Percentiles rank a stretch among this genome's conserved stretches.
Conservation (phyloP, 2,113 vertebrate species). For the Oncorhynchus keta region DNA sequence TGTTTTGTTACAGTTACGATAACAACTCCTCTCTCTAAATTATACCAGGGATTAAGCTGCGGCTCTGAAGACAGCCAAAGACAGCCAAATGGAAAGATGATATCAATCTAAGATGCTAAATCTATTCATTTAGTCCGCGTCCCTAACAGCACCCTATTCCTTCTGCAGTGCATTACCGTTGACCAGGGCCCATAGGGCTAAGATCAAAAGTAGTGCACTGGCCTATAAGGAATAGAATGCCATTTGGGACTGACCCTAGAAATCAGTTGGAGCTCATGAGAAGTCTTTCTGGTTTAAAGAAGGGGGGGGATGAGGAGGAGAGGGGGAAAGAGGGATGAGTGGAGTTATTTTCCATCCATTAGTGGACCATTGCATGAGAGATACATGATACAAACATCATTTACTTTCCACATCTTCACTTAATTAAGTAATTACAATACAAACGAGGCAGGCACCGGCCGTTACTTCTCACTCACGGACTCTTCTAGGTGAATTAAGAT, state of each 20-base stretch:
- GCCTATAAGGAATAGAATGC: too few species aligned
- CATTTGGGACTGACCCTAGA: neutral
- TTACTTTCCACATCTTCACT: constrained; percentile 69
- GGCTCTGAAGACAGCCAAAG: constrained; percentile 37
- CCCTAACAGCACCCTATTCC: too few species aligned
- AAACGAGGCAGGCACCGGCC: constrained; percentile 48
- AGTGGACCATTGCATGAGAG: constrained; percentile 58
- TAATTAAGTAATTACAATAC: constrained; percentile 69
- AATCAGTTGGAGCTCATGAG: constrained; percentile 60
- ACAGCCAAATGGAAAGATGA: constrained; percentile 67
- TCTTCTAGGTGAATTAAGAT: too few species aligned
- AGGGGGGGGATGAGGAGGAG: constrained; percentile 34
- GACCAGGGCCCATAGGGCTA: too few species aligned
- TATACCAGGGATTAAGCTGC: constrained; percentile 34
- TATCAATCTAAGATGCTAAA: constrained; percentile 68
- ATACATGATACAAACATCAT: constrained; percentile 54
- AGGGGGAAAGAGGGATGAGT: constrained; percentile 15
- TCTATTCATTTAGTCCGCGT: constrained; percentile 45
- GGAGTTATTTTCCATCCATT: constrained; percentile 72
- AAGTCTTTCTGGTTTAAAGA: constrained; percentile 54
- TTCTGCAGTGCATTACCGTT: too few species aligned
- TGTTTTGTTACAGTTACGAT: constrained; percentile 63
- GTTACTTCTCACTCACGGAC: constrained; percentile 40
- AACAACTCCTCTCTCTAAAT: constrained; percentile 55
- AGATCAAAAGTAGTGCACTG: too few species aligned